phyloP scores from a whole-genome alignment of 2,113 vertebrate genomes.

The Nesogale talazaci region DNA sequence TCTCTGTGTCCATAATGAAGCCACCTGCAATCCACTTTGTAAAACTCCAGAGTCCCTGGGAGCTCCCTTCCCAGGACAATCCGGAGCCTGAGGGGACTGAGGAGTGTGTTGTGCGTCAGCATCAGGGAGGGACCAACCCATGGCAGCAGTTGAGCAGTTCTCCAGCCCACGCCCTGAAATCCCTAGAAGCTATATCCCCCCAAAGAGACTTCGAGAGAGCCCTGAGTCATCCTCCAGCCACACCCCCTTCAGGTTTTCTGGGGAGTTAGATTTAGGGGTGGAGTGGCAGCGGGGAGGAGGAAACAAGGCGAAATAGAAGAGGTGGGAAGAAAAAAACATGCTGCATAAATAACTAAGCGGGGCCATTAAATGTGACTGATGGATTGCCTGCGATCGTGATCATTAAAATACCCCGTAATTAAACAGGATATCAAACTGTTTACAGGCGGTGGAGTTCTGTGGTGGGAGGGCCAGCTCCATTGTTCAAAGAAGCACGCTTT shows the following conservation, averaged over 20 bases:
- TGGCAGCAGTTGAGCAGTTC: not conserved
- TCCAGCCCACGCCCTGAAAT: not conserved
- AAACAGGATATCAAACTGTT: conserved; percentile 77
- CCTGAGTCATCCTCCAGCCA: conserved; percentile 59
- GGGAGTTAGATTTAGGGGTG: conserved; percentile 52
- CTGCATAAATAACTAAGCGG: conserved; percentile 72
- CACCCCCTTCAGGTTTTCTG: conserved; percentile 44
- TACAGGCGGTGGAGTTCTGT: conserved; percentile 48
- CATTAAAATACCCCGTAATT: conserved; percentile 71
- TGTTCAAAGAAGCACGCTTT: conserved; percentile 46
- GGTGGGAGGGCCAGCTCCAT: conserved; percentile 28
- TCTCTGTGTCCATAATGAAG: not conserved
- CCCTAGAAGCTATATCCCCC: not conserved
- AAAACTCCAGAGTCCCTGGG: not conserved
- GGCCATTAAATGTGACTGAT: conserved; percentile 75
- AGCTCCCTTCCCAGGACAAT: not conserved
- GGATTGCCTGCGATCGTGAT: conserved; percentile 74
- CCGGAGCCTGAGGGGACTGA: not conserved
- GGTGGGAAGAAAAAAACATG: conserved; percentile 68
- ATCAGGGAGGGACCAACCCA: not conserved
- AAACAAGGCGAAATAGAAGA: conserved; percentile 70
- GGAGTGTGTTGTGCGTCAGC: not conserved
- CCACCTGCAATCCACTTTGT: not conserved
- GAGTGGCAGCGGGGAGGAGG: conserved; percentile 24
- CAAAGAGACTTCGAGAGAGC: conserved; percentile 12